These are phyloP conservation scores for Clinocottus analis DNA, from an alignment of 2,113 vertebrate species.

Conservation along the genomic window DNA sequence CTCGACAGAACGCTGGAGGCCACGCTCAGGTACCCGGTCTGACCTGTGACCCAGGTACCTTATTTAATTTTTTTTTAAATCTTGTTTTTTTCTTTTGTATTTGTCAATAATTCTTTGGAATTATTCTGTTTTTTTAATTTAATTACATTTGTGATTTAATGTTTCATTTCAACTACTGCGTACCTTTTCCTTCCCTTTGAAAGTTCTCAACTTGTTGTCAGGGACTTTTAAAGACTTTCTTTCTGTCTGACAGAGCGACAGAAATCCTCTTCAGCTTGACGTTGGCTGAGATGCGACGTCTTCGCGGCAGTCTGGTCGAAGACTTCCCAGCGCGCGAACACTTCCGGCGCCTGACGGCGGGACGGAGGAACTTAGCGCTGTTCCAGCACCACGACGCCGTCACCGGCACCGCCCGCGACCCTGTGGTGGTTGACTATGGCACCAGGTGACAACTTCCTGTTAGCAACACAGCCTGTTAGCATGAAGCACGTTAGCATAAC, in stretches of 20 bases:
- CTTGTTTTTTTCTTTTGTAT: too few relatives aligned
- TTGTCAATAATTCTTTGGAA: too few relatives aligned
- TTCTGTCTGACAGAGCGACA: slow-evolving; percentile 81
- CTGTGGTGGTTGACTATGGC: slow-evolving; percentile 93
- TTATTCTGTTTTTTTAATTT: too few relatives aligned
- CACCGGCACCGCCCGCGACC: slow-evolving; percentile 91
- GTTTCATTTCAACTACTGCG: too few relatives aligned
- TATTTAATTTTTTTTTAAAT: too few relatives aligned
- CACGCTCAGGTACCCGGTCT: slow-evolving; percentile 85
- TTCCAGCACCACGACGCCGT: slow-evolving; percentile 97
- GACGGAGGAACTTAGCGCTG: slow-evolving; percentile 88
- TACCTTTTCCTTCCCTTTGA: too few relatives aligned
- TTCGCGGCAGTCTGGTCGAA: background rate
- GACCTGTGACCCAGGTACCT: background rate
- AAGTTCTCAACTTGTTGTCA: too few relatives aligned
- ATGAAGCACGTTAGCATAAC: background rate
- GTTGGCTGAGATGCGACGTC: slow-evolving; percentile 82
- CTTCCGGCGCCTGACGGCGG: slow-evolving; percentile 84
- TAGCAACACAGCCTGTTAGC: background rate
- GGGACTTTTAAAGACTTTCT: background rate
- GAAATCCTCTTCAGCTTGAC: slow-evolving; percentile 92
- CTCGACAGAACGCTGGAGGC: slow-evolving; percentile 90
- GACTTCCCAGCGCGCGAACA: slow-evolving; percentile 84
- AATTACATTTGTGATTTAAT: too few relatives aligned
- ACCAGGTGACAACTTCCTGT: slow-evolving; percentile 84